Base-by-base conservation (phyloP, 2,888 invertebrate species). In the Cloeon dipterum region DNA sequence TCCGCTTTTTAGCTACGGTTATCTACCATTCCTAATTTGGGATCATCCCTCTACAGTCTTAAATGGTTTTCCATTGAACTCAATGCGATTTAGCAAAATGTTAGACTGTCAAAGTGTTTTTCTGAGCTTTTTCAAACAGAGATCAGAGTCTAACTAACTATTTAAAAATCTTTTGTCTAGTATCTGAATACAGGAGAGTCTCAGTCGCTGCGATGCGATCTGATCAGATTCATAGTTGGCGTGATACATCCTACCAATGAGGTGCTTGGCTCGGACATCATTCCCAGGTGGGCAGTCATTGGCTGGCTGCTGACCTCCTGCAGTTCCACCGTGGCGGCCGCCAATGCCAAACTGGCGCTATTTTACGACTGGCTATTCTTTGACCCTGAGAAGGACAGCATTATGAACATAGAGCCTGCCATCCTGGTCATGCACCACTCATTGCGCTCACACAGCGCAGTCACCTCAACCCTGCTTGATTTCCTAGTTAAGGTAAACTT, bases 361-460 rank as follows among this genome's bases (percentile, higher is more conserved):
- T 89, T 91, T 57, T 88, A 83, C 56, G 91, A 91, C 56, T 91
- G 89, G 89, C 59, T 89, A 32, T 81, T 86, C 51, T 91, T 79
- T 58, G 86, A 89, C 48, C 70, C 81, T 16, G 81, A 81, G 46
- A 79, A 77, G 52, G 88, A 89, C 56, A 88, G 85, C 54, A 89
- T 89, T 43, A 89, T 89, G 89, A 88, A 89, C 56, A 88, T 89
- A 65, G 88, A 89, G 59, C 88, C 89, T 17, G 88, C 85, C 10
- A 85, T 89, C 48, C 66, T 89, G 45, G 85, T 89, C 18, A 89
- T 89, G 86, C 79, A 81, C 56, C 81, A 88, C 61, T 88, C 86
- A 33, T 78, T 89, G 74, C 66, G 82, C 50, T 81, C 83, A 40
- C 88, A 89, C 60, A 83, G 86, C 34, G 78, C 77, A 14, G 83